Percentiles rank a stretch among this genome's conserved stretches.
Evolutionary conservation across 2,113 vertebrate species (phyloP).

Genomic region (Perca flavescens): DNA sequence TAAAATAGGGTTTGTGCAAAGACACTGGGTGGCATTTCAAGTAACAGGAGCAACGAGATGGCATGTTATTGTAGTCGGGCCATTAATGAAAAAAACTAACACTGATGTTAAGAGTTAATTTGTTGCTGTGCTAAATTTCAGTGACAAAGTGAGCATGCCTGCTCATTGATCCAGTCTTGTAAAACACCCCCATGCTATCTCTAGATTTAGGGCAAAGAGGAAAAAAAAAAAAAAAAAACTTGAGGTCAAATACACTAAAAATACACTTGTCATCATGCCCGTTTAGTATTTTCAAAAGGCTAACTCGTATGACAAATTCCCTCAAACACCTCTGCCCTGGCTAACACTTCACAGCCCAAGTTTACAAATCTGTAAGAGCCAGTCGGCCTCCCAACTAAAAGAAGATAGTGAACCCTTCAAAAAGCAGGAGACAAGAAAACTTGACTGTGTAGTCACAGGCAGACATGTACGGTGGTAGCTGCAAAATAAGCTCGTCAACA

Average conservation of each 20-base stretch:
- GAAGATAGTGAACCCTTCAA: slow-evolving; percentile 37
- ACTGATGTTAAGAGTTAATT: slow-evolving; percentile 18
- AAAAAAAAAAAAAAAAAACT: slow-evolving; percentile 7
- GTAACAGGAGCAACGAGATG: slow-evolving; percentile 76
- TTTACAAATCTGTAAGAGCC: slow-evolving; percentile 17
- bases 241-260: slow-evolving; percentile 68
- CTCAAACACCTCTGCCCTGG: slow-evolving; percentile 56
- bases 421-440: slow-evolving; percentile 37
- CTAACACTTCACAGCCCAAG: slow-evolving; percentile 52
- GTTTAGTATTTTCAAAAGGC: slow-evolving; percentile 53
- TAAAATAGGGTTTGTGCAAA: slow-evolving; percentile 86
- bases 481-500: slow-evolving; percentile 55
- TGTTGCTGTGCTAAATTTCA: slow-evolving; percentile 30
- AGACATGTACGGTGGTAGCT: slow-evolving; percentile 50
- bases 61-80: slow-evolving; percentile 55
- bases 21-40: slow-evolving; percentile 79
- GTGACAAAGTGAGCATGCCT: slow-evolving; percentile 54
- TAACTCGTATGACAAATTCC: slow-evolving; percentile 45
- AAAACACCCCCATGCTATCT: slow-evolving; percentile 78
- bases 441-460: slow-evolving; percentile 43
- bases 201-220: slow-evolving; percentile 67
- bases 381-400: slow-evolving; percentile 19
- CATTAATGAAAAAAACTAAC: slow-evolving; percentile 33
- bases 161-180: slow-evolving; percentile 75
- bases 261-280: slow-evolving; percentile 48